Evolutionary conservation across 2,797 vertebrate species (phyloP), one percentile per base, ranked within the genome.

Genomic region (Percopsis omiscomaycus): DNA sequence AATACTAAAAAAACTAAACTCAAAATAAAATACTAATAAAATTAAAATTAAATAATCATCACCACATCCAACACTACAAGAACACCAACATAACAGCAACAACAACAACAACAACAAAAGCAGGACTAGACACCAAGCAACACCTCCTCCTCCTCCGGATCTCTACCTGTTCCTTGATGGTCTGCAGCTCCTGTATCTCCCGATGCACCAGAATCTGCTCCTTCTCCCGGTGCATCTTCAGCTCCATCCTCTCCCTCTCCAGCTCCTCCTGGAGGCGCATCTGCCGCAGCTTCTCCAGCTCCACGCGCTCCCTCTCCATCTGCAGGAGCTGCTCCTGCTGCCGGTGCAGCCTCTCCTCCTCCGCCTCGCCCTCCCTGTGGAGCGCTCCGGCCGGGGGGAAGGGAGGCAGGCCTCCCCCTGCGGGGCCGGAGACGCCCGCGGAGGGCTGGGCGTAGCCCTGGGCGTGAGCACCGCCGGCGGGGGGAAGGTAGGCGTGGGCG

Each of bases 171-270:
- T 99, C 97, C 90, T 99, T 99, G 85, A 99, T 99, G 84, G 82
- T 97, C 79, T 99, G 98, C 75, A 99, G 88, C 83, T 99, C 97
- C 75, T 97, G 95, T 80, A 99, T 91, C 84, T 99, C 98, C 77
- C 95, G 92, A 68, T 99, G 96, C 82, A 99, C 97, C 74, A 99
- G 88, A 53, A 98, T 89, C 87, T 99, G 96, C 81, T 99, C 98
- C 71, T 99, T 98, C 74, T 99, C 97, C 3, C 97, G 90, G 77
- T 98, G 96, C 16, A 95, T 77, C 81, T 98, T 96, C 65, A 99
- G 86, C 82, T 99, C 98, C 0, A 92, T 89, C 0, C 96, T 93
- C 73, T 99, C 96, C 48, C 95, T 88, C 68, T 99, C 98, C 61
- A 99, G 92, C 81, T 99, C 97, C 47, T 98, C 98, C 45, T 99